Conservation (phyloP, 2,888 invertebrate genomes). For the Agriopis marginaria region DNA sequence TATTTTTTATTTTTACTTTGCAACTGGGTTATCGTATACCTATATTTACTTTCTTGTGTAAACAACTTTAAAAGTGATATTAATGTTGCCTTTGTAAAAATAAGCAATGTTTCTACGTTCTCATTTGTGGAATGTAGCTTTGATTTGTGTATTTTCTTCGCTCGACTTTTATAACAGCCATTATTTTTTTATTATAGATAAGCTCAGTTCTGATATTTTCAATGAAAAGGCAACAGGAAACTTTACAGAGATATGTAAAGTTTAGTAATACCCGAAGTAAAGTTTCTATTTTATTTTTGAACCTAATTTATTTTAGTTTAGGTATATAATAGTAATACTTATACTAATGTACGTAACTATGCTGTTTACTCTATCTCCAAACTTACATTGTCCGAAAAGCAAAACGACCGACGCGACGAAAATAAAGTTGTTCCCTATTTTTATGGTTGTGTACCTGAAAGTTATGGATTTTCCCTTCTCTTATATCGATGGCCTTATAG, state of each 20-base stretch:
- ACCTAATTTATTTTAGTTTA: background rate
- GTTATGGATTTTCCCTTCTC: constrained; percentile 40
- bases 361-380: constrained; percentile 66
- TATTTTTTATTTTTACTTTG: constrained; percentile 69
- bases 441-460: constrained; percentile 51
- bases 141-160: constrained; percentile 9
- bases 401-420: constrained; percentile 56
- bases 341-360: constrained; percentile 39
- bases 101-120: background rate
- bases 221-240: too few species aligned
- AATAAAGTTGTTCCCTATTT: constrained; percentile 61
- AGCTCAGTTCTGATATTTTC: too few species aligned
- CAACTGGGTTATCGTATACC: constrained; percentile 58
- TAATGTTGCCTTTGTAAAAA: constrained; percentile 15
- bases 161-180: background rate
- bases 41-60: constrained; percentile 29
- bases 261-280: background rate
- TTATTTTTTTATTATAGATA: background rate
- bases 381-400: constrained; percentile 59
- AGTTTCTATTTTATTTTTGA: background rate
- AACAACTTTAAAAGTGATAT: constrained; percentile 32
- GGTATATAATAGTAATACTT: constrained; percentile 3
- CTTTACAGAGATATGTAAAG: background rate
- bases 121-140: background rate
- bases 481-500: constrained; percentile 31